Evolutionary conservation across 2,888 invertebrate genomes (phyloP).

Genomic region (Drosophila infuscata): DNA sequence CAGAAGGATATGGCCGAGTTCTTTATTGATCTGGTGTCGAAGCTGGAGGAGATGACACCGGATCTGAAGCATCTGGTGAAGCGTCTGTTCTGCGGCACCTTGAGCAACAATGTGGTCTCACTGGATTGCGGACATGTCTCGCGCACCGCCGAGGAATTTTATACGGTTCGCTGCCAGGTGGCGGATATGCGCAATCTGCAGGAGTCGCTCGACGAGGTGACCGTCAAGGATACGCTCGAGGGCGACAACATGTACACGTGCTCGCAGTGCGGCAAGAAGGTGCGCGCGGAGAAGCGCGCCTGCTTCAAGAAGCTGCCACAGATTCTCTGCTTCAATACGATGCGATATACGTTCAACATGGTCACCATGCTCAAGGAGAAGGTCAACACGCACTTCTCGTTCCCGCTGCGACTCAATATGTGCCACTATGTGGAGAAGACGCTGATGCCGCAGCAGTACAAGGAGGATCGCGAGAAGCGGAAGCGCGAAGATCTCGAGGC

Average conservation of each 20-base stretch:
- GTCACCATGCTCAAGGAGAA: conserved; percentile 98
- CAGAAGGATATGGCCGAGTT: conserved; percentile 99
- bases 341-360: conserved; percentile 99
- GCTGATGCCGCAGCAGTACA: conserved; percentile 94
- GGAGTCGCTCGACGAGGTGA: conserved; percentile 98
- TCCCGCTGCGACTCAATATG: conserved; percentile 97
- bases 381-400: conserved; percentile 98
- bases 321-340: conserved; percentile 97
- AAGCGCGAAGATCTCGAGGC: conserved; percentile 70
- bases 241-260: conserved; percentile 99
- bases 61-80: conserved; percentile 95
- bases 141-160: conserved; percentile 97
- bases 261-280: conserved; percentile 97
- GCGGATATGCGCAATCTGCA: conserved; percentile 98
- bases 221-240: conserved; percentile 97
- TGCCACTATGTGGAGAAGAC: conserved; percentile 97
- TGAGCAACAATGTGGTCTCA: conserved; percentile 98
- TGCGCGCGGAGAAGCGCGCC: conserved; percentile 96
- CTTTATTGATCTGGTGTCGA: conserved; percentile 97
- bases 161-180: conserved; percentile 97
- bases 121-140: conserved; percentile 98
- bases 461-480: conserved; percentile 88
- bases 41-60: conserved; percentile 97
- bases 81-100: conserved; percentile 95
- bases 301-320: conserved; percentile 97